Conservation (phyloP, 2,113 vertebrate genomes). For the Esox niger region DNA sequence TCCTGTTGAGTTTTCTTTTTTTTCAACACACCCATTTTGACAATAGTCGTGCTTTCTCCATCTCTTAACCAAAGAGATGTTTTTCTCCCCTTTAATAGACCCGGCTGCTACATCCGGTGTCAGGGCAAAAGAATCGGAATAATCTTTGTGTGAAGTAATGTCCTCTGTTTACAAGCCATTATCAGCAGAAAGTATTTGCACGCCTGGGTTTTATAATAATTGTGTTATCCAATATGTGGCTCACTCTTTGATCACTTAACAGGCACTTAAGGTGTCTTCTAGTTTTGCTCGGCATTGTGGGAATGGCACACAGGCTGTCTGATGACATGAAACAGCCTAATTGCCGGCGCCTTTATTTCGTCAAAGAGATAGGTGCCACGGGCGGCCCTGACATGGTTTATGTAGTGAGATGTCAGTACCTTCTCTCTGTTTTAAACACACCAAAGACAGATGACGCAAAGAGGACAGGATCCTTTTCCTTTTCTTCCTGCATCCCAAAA, state of each 20-base stretch:
- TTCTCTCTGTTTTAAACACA: slow-evolving; percentile 50
- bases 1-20: slow-evolving; percentile 1
- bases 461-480: neutral
- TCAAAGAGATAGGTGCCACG: slow-evolving; percentile 52
- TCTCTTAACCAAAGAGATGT: slow-evolving; percentile 52
- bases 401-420: slow-evolving; percentile 47
- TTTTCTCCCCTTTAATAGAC: slow-evolving; percentile 62
- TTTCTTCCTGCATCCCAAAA: neutral
- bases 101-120: slow-evolving; percentile 66
- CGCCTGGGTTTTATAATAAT: slow-evolving; percentile 62
- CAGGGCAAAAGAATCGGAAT: slow-evolving; percentile 64
- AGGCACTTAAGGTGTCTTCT: slow-evolving; percentile 76
- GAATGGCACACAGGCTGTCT: slow-evolving; percentile 46
- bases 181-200: slow-evolving; percentile 46
- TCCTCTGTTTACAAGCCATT: slow-evolving; percentile 71
- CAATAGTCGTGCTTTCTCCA: slow-evolving; percentile 48
- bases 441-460: slow-evolving; percentile 22
- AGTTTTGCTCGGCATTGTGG: slow-evolving; percentile 63
- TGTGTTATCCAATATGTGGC: slow-evolving; percentile 70
- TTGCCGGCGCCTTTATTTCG: slow-evolving; percentile 66
- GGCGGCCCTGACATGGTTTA: slow-evolving; percentile 47
- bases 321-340: slow-evolving; percentile 55
- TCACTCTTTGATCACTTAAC: slow-evolving; percentile 72
- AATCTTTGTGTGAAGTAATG: slow-evolving; percentile 67
- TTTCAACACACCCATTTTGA: slow-evolving; percentile 14